Percentiles rank a stretch among this genome's conserved stretches.
Evolutionary conservation across 1,140 invertebrate species (phyloP).

Genomic region (Brachionus paranguensis): DNA sequence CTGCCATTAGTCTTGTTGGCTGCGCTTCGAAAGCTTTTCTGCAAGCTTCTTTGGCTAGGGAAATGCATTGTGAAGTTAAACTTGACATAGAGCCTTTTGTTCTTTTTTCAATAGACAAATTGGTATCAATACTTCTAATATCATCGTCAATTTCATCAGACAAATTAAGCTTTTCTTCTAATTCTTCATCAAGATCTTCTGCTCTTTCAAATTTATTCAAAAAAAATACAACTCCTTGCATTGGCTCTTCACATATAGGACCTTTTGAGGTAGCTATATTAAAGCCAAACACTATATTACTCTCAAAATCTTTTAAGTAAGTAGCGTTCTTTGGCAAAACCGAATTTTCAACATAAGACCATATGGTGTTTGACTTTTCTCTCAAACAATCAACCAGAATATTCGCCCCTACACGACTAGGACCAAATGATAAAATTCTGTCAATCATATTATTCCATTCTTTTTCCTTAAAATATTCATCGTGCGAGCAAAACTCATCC

Average conservation of each 20-base stretch:
- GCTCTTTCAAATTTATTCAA: slow-evolving; percentile 62
- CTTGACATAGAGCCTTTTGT: not conserved
- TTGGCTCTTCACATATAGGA: slow-evolving; percentile 87
- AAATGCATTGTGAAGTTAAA: slow-evolving; percentile 69
- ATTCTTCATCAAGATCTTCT: not conserved
- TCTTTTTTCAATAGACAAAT: not conserved
- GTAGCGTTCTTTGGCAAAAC: slow-evolving; percentile 42
- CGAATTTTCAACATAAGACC: slow-evolving; percentile 45
- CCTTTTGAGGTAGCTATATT: slow-evolving; percentile 81
- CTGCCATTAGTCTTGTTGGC: slow-evolving; percentile 81
- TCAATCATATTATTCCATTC: slow-evolving; percentile 62
- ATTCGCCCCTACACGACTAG: slow-evolving; percentile 79
- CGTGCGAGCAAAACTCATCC: slow-evolving; percentile 56
- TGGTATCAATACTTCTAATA: slow-evolving; percentile 9
- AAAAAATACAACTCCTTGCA: slow-evolving; percentile 85
- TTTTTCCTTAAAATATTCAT: slow-evolving; percentile 45
- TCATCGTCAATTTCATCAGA: slow-evolving; percentile 32
- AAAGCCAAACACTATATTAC: slow-evolving; percentile 78
- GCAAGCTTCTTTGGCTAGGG: slow-evolving; percentile 79
- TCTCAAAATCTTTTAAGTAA: slow-evolving; percentile 46
- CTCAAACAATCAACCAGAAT: slow-evolving; percentile 67
- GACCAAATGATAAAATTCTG: slow-evolving; percentile 83
- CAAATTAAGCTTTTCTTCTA: slow-evolving; percentile 36
- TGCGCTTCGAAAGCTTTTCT: slow-evolving; percentile 78
- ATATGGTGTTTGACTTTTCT: slow-evolving; percentile 54